Evolutionary conservation across 2,888 invertebrate genomes (phyloP).

Genomic region (Scaptomyza flava): DNA sequence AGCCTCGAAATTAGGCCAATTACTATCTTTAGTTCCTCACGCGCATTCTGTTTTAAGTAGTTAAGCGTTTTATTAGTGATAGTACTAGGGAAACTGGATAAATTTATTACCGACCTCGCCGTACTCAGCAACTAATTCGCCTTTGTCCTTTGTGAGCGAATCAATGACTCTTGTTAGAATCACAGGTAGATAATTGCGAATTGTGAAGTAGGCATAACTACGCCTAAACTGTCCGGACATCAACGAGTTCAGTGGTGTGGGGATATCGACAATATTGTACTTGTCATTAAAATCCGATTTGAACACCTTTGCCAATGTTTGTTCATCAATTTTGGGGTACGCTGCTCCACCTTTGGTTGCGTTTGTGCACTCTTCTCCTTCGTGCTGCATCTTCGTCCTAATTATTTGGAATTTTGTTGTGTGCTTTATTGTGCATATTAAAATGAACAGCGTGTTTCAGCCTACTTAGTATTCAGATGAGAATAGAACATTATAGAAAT

Average conservation of each 20-base stretch:
- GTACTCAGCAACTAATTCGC: conserved; percentile 86
- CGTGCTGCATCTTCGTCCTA: conserved; percentile 32
- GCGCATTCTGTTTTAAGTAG: conserved; percentile 86
- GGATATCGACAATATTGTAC: conserved; percentile 85
- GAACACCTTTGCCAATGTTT: conserved; percentile 34
- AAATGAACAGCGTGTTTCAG: not conserved
- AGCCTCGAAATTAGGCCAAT: conserved; percentile 92
- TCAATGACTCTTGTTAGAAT: conserved; percentile 95
- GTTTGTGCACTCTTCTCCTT: conserved; percentile 11
- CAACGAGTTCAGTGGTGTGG: conserved; percentile 86
- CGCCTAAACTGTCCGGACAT: conserved; percentile 87
- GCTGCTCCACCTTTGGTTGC: not conserved
- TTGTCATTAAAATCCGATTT: conserved; percentile 81
- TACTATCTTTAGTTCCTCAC: conserved; percentile 89
- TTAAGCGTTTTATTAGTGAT: conserved; percentile 18
- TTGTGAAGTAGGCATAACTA: conserved; percentile 93
- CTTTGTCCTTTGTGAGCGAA: conserved; percentile 89
- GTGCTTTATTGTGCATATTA: conserved; percentile 29
- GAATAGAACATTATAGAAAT: conserved; percentile 18
- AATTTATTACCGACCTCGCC: conserved; percentile 86
- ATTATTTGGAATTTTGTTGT: conserved; percentile 14
- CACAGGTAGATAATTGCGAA: conserved; percentile 94
- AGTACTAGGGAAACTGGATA: conserved; percentile 6
- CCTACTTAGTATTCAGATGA: conserved; percentile 28
- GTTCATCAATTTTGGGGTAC: not conserved